Base-by-base conservation (phyloP, 1,140 invertebrate genomes). In the Phortica variegata region DNA sequence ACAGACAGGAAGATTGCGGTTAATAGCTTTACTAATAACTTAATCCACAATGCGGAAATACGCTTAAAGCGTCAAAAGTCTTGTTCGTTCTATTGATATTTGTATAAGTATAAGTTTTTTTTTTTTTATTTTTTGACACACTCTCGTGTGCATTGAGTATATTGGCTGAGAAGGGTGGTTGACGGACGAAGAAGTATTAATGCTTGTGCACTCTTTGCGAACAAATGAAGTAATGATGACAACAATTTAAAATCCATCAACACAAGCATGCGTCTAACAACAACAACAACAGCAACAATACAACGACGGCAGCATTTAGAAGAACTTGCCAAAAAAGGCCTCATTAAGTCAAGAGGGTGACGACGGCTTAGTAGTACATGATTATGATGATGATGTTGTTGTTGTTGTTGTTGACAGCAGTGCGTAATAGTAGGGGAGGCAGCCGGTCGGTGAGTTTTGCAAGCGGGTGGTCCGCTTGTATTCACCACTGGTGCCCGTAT, bases 171-270 rank as follows among this genome's bases (percentile, higher is more conserved):
- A 37, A 43, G 2, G n/a, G 10, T 39, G 45, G 37, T 49, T 55
- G 18, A 46, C 20, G 37, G 15, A 38, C 19, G 32, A 43, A 52
- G 39, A 41, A 52, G 41, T 42, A 43, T 16, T 18, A 2, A 12
- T 34, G 29, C n/a, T n/a, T 48, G 9, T 15, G 18, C 31, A 33
- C 42, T 37, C 42, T 31, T 19, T 31, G 50, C 56, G 54, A 59
- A 60, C 62, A 65, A 57, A 59, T 56, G 21, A 19, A 60, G 53
- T 50, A 58, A 65, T 70, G 65, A 71, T 71, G 60, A 71, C 65
- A 71, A 70, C 66, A 70, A 70, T 70, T 70, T 70, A 70, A 70
- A 70, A 70, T 70, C 66, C 61, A 70, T 70, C 66, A 70, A 65
- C 61, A 66, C 63, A 56, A 66, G 23, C 23, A 26, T 26, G 10